These are phyloP conservation scores for Apis dorsata DNA, from an alignment of 1,140 invertebrate species.

Conservation along the genomic window DNA sequence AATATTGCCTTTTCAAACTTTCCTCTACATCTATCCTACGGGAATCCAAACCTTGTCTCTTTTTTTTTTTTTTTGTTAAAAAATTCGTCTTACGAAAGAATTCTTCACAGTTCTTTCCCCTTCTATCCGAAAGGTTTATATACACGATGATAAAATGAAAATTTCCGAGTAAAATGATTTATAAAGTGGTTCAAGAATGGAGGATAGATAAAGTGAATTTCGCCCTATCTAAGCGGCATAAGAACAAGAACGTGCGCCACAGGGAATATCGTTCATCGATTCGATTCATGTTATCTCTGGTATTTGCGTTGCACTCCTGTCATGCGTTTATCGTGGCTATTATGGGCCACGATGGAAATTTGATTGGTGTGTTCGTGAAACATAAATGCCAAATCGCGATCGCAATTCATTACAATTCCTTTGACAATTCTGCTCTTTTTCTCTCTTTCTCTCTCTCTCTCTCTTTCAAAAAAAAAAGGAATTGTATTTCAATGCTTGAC, in stretches of 20 bases:
- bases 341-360: too few relatives aligned
- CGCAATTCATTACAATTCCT: neutral
- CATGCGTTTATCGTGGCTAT: conserved; percentile 5
- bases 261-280: conserved; percentile 25
- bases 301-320: conserved; percentile 4
- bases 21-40: neutral
- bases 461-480: neutral
- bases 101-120: too few relatives aligned
- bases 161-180: too few relatives aligned
- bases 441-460: neutral
- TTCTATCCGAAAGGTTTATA: too few relatives aligned
- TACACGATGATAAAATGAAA: too few relatives aligned
- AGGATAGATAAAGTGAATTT: conserved; percentile 5
- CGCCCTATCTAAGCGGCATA: neutral
- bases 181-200: too few relatives aligned
- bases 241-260: neutral
- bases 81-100: too few relatives aligned
- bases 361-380: neutral
- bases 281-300: neutral
- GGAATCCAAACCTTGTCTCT: too few relatives aligned
- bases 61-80: too few relatives aligned
- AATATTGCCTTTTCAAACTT: neutral
- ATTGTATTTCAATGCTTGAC: neutral
- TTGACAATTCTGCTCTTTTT: neutral
- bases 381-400: neutral